These are phyloP conservation scores for Myotis myotis DNA, from an alignment of 2,797 vertebrate genomes.

Conservation along the genomic window DNA sequence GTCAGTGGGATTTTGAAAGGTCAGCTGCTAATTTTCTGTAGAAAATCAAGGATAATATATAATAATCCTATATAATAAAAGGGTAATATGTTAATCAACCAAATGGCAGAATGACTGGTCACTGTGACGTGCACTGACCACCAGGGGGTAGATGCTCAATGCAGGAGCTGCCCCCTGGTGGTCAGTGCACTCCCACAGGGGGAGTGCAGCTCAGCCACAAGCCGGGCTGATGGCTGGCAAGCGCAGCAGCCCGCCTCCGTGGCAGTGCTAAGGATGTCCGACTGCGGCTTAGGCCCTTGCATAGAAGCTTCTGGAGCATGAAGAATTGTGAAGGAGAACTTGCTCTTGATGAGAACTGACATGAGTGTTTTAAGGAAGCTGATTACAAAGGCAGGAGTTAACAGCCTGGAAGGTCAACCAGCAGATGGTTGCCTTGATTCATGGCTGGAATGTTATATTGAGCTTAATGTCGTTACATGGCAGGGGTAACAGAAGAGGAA, in stretches of 20 bases:
- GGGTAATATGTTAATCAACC: too few species aligned
- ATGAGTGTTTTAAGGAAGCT: background rate
- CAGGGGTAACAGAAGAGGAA: background rate
- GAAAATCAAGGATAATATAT: background rate
- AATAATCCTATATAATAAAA: too few species aligned
- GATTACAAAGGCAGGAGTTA: background rate
- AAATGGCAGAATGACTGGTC: too few species aligned
- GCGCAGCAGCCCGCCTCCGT: too few species aligned
- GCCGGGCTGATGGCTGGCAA: too few species aligned
- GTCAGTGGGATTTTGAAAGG: background rate
- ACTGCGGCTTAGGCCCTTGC: background rate
- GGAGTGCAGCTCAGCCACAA: too few species aligned
- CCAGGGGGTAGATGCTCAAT: too few species aligned
- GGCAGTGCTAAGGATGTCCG: too few species aligned
- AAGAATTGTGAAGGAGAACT: background rate
- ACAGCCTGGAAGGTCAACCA: background rate
- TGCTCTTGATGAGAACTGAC: background rate
- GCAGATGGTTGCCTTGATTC: background rate
- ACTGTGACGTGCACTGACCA: too few species aligned
- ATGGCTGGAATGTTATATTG: background rate
- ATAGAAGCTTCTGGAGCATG: background rate
- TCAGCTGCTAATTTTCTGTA: constrained; percentile 2
- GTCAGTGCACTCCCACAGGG: too few species aligned
- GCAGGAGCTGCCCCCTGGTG: too few species aligned
- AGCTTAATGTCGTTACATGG: background rate